A percentile compares a stretch with the other conserved stretches of the same genome.
Evolutionary conservation across 2,113 vertebrate genomes (phyloP).

Genomic region (Leptodactylus fuscus): DNA sequence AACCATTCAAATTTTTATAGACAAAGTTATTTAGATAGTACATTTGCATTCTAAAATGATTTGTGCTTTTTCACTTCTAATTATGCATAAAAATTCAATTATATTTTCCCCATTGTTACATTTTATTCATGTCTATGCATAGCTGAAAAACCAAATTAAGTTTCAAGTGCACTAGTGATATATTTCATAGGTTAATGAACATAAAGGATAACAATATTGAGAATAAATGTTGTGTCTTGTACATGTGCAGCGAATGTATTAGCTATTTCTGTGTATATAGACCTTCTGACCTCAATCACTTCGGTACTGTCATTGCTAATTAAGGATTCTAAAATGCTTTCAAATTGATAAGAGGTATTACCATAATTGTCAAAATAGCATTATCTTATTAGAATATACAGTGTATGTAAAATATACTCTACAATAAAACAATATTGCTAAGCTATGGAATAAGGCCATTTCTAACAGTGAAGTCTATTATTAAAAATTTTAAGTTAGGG

Average conservation of each 20-base stretch:
- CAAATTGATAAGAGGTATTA: not conserved
- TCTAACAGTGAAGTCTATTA: too few relatives aligned
- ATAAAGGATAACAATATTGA: not conserved
- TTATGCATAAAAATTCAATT: not conserved
- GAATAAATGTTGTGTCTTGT: not conserved
- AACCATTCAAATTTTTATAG: not conserved
- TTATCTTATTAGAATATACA: not conserved
- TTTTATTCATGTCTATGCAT: not conserved
- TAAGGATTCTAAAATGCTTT: not conserved
- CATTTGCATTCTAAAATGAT: not conserved
- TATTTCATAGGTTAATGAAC: slow-evolving; percentile 15
- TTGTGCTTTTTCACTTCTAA: not conserved
- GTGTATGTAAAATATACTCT: too few relatives aligned
- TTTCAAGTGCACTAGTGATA: slow-evolving; percentile 21
- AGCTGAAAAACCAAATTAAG: slow-evolving; percentile 1
- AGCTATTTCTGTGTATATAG: not conserved
- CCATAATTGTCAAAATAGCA: not conserved
- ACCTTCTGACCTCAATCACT: not conserved
- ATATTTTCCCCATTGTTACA: not conserved
- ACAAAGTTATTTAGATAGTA: not conserved
- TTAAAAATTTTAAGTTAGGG: too few relatives aligned
- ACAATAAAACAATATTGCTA: too few relatives aligned
- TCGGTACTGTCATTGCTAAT: not conserved
- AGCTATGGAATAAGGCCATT: too few relatives aligned
- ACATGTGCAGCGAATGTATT: too few relatives aligned